Base-by-base conservation (phyloP, 2,888 invertebrate species). In the Linhomoeus sp. region DNA sequence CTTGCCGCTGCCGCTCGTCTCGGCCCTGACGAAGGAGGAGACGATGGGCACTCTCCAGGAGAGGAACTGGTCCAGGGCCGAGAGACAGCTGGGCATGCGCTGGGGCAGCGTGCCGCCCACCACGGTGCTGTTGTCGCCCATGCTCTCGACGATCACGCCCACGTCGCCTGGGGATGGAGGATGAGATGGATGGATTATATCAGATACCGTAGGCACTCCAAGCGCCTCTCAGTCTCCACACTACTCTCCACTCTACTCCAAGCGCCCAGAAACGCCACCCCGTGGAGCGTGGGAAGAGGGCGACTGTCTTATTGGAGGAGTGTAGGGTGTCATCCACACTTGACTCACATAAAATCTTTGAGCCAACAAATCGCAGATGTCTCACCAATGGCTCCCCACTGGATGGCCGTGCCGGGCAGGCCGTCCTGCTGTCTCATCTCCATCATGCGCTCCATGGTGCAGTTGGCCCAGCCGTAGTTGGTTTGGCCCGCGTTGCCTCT, bases 321-420 rank as follows among this genome's bases (percentile, higher is more conserved):
- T n/a, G n/a, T n/a, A n/a, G n/a, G n/a, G n/a, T n/a, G n/a, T n/a
- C n/a, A n/a, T n/a, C n/a, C n/a, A n/a, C n/a, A n/a, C n/a, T n/a
- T n/a, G n/a, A n/a, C n/a, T n/a, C n/a, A n/a, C n/a, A n/a, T n/a
- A n/a, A n/a, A n/a, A n/a, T n/a, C n/a, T n/a, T n/a, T n/a, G n/a
- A n/a, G n/a, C n/a, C n/a, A n/a, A n/a, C n/a, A n/a, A n/a, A n/a
- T n/a, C n/a, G n/a, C n/a, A n/a, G n/a, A n/a, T n/a, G n/a, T n/a
- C n/a, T 97, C 94, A 49, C 90, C 94, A 61, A 97, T 83, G 50
- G 92, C 94, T 55, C 97, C 97, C 94, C 94, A 97, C 69, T 97
- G 94, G 58, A 97, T 83, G 39, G 92, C 87, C 42, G 61, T 60
- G 47, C 74, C 92, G 25, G 88, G 87, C 55, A 87, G 73, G 41